Evolutionary conservation across 2,113 vertebrate species (phyloP).

Genomic region (Macaca mulatta): DNA sequence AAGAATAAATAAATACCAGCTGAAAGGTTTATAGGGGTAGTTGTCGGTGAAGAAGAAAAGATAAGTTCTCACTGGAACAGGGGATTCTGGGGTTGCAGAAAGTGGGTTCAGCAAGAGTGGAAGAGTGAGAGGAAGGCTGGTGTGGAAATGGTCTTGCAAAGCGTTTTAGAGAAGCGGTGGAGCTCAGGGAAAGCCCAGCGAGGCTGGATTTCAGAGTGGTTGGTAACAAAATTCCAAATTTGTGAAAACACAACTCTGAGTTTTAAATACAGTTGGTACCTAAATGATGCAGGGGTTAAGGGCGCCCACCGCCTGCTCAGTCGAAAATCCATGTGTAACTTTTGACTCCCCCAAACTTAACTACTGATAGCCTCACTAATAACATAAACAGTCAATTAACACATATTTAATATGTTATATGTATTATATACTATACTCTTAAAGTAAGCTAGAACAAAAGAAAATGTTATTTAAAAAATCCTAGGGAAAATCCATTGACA

Average conservation of each 20-base stretch:
- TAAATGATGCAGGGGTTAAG: neutral
- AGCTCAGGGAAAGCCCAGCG: neutral
- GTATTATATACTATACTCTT: neutral
- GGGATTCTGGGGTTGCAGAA: too few relatives aligned
- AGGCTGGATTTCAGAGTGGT: neutral
- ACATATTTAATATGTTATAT: neutral
- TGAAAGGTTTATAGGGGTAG: rapidly evolving
- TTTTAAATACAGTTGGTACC: neutral
- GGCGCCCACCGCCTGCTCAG: neutral
- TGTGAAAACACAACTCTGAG: neutral
- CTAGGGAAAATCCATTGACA: neutral
- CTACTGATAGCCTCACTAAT: neutral
- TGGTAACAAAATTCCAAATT: neutral
- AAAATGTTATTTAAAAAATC: neutral
- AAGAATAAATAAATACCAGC: neutral
- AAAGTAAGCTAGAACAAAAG: neutral
- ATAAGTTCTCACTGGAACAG: neutral
- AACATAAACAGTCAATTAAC: neutral
- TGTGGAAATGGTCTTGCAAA: neutral
- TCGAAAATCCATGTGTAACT: neutral
- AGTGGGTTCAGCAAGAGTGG: neutral
- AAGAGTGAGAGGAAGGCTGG: neutral
- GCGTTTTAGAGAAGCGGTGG: neutral
- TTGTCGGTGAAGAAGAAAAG: neutral
- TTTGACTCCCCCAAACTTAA: neutral